A percentile compares a stretch with the other conserved stretches of the same genome.
Conservation (phyloP, 2,888 invertebrate genomes). For the Hermaeophaga mercurialis region DNA sequence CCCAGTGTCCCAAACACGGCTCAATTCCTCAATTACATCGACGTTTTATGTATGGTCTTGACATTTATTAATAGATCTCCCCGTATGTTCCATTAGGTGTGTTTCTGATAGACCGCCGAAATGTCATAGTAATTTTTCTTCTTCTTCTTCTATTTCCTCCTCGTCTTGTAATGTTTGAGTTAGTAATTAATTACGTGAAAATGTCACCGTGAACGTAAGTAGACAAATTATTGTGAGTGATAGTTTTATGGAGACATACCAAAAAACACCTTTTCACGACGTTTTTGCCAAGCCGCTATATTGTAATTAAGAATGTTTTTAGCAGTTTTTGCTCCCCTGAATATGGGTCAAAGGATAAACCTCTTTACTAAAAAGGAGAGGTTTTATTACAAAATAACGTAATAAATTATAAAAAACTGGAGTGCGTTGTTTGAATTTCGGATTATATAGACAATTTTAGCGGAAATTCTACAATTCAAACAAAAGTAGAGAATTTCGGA, state of each 20-base stretch:
- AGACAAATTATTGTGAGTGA: constrained; percentile 11
- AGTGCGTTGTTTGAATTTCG: constrained; percentile 1
- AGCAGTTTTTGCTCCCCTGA: not conserved
- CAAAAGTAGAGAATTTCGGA: not conserved
- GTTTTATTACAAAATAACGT: not conserved
- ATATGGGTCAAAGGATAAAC: not conserved
- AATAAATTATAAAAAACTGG: constrained; percentile 7
- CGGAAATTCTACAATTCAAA: not conserved
- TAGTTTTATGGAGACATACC: constrained; percentile 2
- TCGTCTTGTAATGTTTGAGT: constrained; percentile 26
- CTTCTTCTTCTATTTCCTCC: constrained; percentile 19
- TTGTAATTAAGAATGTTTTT: constrained; percentile 7
- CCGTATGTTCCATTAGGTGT: constrained; percentile 39
- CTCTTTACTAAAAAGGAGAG: constrained; percentile 1
- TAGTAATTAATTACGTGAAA: constrained; percentile 25
- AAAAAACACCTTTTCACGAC: not conserved
- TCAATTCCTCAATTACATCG: constrained; percentile 31
- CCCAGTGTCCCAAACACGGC: constrained; percentile 31
- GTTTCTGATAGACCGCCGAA: constrained; percentile 41
- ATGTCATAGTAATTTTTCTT: constrained; percentile 40
- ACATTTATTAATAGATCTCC: constrained; percentile 42
- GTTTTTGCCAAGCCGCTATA: not conserved
- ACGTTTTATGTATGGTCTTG: constrained; percentile 38
- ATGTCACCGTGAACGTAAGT: constrained; percentile 9
- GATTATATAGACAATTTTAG: not conserved